Base-by-base conservation (phyloP, 2,113 vertebrate genomes). In the Oryzias melastigma region DNA sequence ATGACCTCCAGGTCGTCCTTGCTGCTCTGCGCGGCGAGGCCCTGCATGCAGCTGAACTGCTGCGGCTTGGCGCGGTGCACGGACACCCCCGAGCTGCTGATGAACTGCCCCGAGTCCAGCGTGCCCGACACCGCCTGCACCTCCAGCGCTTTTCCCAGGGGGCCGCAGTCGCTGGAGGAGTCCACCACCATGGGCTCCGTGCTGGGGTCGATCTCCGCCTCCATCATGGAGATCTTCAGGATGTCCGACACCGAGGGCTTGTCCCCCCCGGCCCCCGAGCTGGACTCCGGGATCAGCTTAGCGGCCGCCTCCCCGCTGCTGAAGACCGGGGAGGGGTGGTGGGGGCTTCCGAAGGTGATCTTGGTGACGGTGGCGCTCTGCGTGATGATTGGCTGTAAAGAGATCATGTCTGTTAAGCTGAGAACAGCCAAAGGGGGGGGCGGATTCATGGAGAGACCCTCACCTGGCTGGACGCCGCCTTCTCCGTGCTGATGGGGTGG, bases 151-250 rank as follows among this genome's bases (percentile, higher is more conserved):
- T 92, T 92, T 58, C 90, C 91, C 65, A 92, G 87, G 49, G 94
- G 78, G 53, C 91, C 73, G 63, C 91, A 87, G 87, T 96, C 93
- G 54, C 91, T 90, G 80, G 93, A 95, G 19, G 95, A 91, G 58
- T 97, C 97, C 88, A 92, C 95, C 89, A 94, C 52, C 81, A 93
- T 89, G 63, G 90, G 92, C 83, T 95, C 97, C 2, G 89, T 73
- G 74, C 93, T 91, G 7, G 95, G 89, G 73, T 96, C 95, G 67
- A 95, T 96, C 89, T 97, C 95, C 40, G 96, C 95, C 91, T 98
- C 95, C 93, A 98, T 93, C 96, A 98, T 92, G 87, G 97, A 98
- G 91, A 98, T 98, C 91, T 95, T 96, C 87, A 98, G 90, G 87
- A 95, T 94, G 92, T 98, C 97, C 3, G 94, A 94, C 82, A 95